These are phyloP conservation scores for Prionace glauca DNA, from an alignment of 2,797 vertebrate genomes.

Conservation along the genomic window DNA sequence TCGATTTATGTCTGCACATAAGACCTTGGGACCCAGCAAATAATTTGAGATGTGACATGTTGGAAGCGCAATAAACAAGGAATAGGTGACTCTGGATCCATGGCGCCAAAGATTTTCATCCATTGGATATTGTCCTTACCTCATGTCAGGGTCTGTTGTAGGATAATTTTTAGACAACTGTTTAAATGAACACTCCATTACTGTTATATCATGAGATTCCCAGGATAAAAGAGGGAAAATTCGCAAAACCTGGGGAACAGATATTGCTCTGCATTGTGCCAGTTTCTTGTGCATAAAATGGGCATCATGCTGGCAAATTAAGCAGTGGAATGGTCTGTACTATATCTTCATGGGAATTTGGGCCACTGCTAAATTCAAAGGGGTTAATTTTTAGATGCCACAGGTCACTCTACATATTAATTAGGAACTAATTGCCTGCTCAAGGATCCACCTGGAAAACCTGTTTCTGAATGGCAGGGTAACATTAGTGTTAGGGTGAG, in stretches of 20 bases:
- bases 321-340: not conserved
- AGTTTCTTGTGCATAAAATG: not conserved
- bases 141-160: not conserved
- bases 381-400: not conserved
- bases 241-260: not conserved
- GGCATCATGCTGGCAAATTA: not conserved
- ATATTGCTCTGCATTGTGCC: not conserved
- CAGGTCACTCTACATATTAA: not conserved
- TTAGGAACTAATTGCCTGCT: not conserved
- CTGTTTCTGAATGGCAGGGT: not conserved
- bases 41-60: not conserved
- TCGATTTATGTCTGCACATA: not conserved
- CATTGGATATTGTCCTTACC: not conserved
- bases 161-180: not conserved
- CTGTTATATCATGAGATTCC: not conserved
- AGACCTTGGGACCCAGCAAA: not conserved
- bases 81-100: not conserved
- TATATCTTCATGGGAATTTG: not conserved
- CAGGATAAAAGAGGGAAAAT: not conserved
- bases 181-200: not conserved
- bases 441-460: not conserved
- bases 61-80: not conserved
- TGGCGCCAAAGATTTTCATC: not conserved
- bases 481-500: too few species aligned
- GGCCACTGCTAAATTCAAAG: not conserved